phyloP scores from a whole-genome alignment of 2,797 vertebrate genomes.

The Micrastur ruficollis region DNA sequence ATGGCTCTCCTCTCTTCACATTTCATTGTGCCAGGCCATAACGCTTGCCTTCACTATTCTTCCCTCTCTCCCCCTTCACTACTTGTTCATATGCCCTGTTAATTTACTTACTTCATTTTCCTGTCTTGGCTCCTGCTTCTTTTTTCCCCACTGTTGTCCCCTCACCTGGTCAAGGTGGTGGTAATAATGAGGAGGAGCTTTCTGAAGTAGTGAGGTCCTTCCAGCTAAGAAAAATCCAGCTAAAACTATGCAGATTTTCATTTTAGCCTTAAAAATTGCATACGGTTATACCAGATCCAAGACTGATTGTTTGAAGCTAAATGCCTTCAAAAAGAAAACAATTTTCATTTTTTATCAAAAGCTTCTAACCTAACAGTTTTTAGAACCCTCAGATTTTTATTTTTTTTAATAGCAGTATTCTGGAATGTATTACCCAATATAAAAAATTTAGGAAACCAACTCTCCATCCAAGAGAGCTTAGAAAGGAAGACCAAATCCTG shows the following conservation, averaged over 20 bases:
- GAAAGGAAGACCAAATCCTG: constrained; percentile 29
- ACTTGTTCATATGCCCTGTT: not conserved
- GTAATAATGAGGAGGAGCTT: not conserved
- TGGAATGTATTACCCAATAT: not conserved
- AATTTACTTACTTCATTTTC: not conserved
- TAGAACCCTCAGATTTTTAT: not conserved
- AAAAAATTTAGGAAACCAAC: not conserved
- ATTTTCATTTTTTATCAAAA: not conserved
- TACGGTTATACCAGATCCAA: not conserved
- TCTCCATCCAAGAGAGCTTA: not conserved
- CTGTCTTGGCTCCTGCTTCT: not conserved
- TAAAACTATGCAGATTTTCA: not conserved
- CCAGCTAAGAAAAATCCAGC: not conserved
- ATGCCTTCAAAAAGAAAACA: not conserved
- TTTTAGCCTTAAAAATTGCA: not conserved
- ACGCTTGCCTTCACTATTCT: not conserved
- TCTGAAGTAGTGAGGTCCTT: not conserved
- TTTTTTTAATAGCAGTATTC: not conserved
- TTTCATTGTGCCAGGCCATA: not conserved
- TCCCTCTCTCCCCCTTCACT: not conserved
- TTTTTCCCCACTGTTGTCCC: not conserved
- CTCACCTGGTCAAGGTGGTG: not conserved
- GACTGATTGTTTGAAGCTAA: not conserved
- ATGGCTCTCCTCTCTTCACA: not conserved
- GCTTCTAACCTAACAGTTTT: not conserved